phyloP scores from a whole-genome alignment of 53 echinoderm and acorn worm species.

The Astropecten irregularis region DNA sequence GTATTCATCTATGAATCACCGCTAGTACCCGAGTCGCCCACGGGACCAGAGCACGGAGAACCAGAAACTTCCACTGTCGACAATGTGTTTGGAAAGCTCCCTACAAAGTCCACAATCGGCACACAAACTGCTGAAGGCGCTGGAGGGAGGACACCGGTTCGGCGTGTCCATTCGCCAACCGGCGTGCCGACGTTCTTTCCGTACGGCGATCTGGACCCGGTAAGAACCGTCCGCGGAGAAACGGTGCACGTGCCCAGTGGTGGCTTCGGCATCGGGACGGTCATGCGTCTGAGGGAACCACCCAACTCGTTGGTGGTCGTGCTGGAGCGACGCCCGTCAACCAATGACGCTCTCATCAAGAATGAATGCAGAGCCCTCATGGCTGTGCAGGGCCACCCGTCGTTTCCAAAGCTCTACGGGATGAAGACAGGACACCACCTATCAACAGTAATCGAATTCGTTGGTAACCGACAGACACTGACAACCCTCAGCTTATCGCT shows the following conservation, averaged over 20 bases:
- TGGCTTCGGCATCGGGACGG: background rate
- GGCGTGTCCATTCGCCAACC: background rate
- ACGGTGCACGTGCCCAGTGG: background rate
- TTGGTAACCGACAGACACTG: background rate
- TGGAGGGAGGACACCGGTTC: background rate
- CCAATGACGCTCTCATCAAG: background rate
- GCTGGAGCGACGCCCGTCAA: background rate
- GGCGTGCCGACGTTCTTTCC: background rate
- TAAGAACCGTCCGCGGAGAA: background rate
- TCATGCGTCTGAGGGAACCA: background rate
- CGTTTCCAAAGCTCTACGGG: background rate
- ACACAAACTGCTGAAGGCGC: background rate
- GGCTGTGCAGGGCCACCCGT: background rate
- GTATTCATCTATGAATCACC: background rate
- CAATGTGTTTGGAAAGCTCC: no score
- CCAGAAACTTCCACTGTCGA: background rate
- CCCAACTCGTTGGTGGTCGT: background rate
- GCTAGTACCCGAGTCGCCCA: background rate
- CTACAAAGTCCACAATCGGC: background rate
- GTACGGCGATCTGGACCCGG: background rate
- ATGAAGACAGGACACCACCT: background rate
- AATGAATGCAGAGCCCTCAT: background rate
- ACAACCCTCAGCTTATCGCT: background rate
- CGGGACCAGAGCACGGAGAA: background rate
- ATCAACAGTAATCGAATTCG: background rate